phyloP scores from a whole-genome alignment of 2,888 invertebrate species.

The Lasioglossum villosulum region DNA sequence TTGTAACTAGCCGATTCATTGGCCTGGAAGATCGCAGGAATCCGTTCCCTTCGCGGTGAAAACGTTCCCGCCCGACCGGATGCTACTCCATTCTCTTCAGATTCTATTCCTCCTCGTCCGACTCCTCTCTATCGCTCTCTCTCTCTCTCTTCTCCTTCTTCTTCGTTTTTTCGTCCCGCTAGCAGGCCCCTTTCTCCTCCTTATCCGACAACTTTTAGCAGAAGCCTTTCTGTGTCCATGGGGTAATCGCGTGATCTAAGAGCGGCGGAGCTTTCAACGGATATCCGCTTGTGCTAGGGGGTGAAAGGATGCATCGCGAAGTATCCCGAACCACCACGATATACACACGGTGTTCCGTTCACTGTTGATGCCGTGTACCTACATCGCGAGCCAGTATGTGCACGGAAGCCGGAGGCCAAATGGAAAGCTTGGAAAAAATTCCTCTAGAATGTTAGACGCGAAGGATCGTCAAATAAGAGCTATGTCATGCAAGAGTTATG shows the following conservation, averaged over 20 bases:
- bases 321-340: slow-evolving; percentile 53
- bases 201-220: slow-evolving; percentile 75
- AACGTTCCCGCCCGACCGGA: slow-evolving; percentile 28
- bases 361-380: background rate
- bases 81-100: slow-evolving; percentile 3
- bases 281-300: slow-evolving; percentile 49
- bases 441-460: background rate
- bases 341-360: slow-evolving; percentile 64
- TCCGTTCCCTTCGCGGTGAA: slow-evolving; percentile 18
- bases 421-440: background rate
- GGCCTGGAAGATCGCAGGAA: slow-evolving; percentile 12
- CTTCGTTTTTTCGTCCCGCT: background rate
- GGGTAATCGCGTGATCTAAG: slow-evolving; percentile 79
- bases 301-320: slow-evolving; percentile 38
- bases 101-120: background rate
- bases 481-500: too few species aligned
- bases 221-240: slow-evolving; percentile 79
- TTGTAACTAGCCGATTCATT: slow-evolving; percentile 19
- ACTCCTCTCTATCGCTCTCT: background rate
- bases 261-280: slow-evolving; percentile 66
- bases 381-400: background rate
- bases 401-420: background rate
- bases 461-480: background rate
- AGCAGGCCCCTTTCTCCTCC: slow-evolving; percentile 19
- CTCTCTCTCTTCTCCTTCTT: background rate